Evolutionary conservation across 2,113 vertebrate species (phyloP).

Genomic region (Oenanthe melanoleuca): DNA sequence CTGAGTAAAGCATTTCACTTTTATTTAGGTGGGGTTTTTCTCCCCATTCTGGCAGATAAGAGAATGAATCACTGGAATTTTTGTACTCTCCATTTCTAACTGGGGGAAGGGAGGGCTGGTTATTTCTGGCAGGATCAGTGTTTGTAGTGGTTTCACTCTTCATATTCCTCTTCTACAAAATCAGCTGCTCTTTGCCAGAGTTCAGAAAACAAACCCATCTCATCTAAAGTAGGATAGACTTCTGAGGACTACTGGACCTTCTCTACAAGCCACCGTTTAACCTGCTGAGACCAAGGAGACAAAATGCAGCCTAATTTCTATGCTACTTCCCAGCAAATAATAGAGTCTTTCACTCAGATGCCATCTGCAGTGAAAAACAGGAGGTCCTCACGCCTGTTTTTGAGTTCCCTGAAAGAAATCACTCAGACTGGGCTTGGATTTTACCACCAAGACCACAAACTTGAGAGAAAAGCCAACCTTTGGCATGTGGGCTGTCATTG

Average conservation of each 20-base stretch:
- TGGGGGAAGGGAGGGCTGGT: neutral
- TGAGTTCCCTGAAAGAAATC: conserved; percentile 9
- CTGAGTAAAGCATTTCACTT: conserved; percentile 45
- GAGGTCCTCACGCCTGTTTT: neutral
- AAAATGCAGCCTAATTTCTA: neutral
- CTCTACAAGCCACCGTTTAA: neutral
- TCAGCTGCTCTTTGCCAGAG: neutral
- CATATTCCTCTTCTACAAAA: conserved; percentile 12
- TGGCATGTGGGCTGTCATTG: neutral
- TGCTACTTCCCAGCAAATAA: neutral
- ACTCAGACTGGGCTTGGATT: neutral
- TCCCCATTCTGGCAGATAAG: conserved; percentile 27
- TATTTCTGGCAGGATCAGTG: conserved; percentile 15
- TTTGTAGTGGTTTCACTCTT: conserved; percentile 39
- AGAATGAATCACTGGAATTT: conserved; percentile 63
- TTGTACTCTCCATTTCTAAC: conserved; percentile 56
- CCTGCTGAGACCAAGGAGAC: neutral
- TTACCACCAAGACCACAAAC: conserved; percentile 49
- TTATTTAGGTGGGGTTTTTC: conserved; percentile 32
- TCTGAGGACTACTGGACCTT: neutral
- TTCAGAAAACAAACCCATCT: neutral
- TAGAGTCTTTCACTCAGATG: neutral
- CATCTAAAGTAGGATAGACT: neutral
- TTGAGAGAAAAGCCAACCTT: conserved; percentile 1
- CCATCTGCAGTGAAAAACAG: neutral